A percentile compares a stretch with the other conserved stretches of the same genome.
Evolutionary conservation across 2,888 invertebrate genomes (phyloP).

Genomic region (Steinernema scapterisci): DNA sequence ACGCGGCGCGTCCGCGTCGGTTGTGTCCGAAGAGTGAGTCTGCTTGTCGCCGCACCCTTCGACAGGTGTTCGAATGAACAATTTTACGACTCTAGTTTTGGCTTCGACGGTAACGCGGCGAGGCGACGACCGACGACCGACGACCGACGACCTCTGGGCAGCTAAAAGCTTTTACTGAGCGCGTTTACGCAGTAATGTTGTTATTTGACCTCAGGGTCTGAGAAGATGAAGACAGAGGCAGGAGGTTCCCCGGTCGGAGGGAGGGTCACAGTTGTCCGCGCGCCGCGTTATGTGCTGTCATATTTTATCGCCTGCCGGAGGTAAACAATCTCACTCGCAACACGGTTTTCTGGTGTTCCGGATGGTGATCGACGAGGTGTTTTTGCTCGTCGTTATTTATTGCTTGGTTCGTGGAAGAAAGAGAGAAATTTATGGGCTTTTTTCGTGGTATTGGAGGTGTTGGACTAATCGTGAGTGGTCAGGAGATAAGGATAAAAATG

Average conservation of each 20-base stretch:
- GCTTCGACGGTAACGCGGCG: background rate
- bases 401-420: too few relatives aligned
- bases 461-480: too few relatives aligned
- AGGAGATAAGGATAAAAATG: too few relatives aligned
- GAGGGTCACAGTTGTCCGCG: too few relatives aligned
- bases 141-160: too few relatives aligned
- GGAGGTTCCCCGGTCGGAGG: background rate
- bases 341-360: too few relatives aligned
- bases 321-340: constrained; percentile 16
- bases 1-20: constrained; percentile 6
- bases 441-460: too few relatives aligned
- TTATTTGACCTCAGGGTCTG: constrained; percentile 18
- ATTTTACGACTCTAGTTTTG: constrained; percentile 23
- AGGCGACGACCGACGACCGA: background rate
- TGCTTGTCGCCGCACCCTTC: constrained; percentile 10
- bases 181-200: background rate
- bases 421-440: too few relatives aligned
- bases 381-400: too few relatives aligned
- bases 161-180: background rate
- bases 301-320: constrained; percentile 24
- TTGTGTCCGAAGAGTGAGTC: constrained; percentile 12
- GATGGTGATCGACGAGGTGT: too few relatives aligned
- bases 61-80: constrained; percentile 24
- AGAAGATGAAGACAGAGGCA: background rate
- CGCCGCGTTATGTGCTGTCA: background rate